Percentiles rank a stretch among this genome's conserved stretches.
Conservation (phyloP, 2,888 invertebrate species). For the Leptodirus hochenwartii region DNA sequence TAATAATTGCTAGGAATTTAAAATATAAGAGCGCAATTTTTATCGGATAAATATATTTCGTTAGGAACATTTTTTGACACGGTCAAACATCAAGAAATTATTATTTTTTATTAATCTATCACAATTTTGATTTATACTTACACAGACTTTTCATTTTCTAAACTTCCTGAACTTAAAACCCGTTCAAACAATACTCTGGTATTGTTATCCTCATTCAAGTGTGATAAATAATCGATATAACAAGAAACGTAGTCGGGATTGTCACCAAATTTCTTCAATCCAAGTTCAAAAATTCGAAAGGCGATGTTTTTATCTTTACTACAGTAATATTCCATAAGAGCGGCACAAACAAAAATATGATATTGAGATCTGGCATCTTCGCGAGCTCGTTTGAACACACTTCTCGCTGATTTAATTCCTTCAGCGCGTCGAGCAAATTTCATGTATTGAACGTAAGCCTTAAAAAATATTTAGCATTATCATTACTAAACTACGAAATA, state of each 20-base stretch:
- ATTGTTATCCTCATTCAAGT: constrained; percentile 99
- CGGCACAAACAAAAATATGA: constrained; percentile 93
- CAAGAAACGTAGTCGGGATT: constrained; percentile 89
- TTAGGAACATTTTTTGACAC: too few relatives aligned
- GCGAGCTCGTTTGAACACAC: constrained; percentile 86
- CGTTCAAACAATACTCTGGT: constrained; percentile 97
- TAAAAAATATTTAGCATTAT: constrained; percentile 14
- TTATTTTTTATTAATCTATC: neutral
- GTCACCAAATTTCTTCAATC: constrained; percentile 89
- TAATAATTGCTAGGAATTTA: neutral
- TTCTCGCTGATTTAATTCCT: constrained; percentile 90
- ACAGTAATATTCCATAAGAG: constrained; percentile 98
- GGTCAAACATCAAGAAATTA: too few relatives aligned
- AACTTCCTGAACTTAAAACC: constrained; percentile 79
- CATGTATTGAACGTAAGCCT: constrained; percentile 98
- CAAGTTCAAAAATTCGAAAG: constrained; percentile 91
- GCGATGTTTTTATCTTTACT: constrained; percentile 96
- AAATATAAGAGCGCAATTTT: too few relatives aligned
- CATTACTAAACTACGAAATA: constrained; percentile 8
- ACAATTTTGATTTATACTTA: constrained; percentile 26
- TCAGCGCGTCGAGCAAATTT: constrained; percentile 94
- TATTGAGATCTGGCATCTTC: constrained; percentile 74
- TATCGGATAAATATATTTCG: too few relatives aligned
- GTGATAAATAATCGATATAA: constrained; percentile 93
- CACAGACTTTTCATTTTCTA: constrained; percentile 83